Evolutionary conservation across 92 coral and sea anemone species (phyloP), one percentile per base, ranked within the genome.

Genomic region (Metridium senile): DNA sequence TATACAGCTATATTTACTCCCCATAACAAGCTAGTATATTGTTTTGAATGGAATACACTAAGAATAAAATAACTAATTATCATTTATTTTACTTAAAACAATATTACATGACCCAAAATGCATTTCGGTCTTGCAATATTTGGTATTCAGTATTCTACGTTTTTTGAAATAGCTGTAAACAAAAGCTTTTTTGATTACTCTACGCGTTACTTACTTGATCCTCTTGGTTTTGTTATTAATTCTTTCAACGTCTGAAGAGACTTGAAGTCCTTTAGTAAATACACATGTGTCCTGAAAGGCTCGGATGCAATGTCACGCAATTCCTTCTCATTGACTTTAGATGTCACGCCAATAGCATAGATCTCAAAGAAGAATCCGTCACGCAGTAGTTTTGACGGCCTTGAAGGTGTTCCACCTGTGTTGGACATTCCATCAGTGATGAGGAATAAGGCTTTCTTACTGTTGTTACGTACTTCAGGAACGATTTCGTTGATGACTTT

Each of bases 401-500:
- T 65, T 9, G 59, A 68, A 9, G 99, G 99, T 58, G 84, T 80
- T 8, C 89, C 87, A 0, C 97, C 98, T 9, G 57, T 75, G 82
- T 96, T 96, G 7, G 99, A 96, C 58, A 82, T 76, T 33, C 99
- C 99, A 62, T 96, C 99, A 35, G 99, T 96, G 79, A 96, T 90
- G 0, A 96, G 90, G 83, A 96, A 96, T 10, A 96, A 65, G 1
- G 97, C 99, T 79, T 88, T 93, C 71, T 93, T 88, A 87, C 91
- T 96, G 84, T 85, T 67, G 51, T 89, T 81, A 25, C 99, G 92
- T 22, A 89, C 77, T 65, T 96, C 93, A 10, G 96, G 98, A 8
- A 81, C 76, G 22, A 96, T 80, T 21, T 76, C 82, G 4, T 87
- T 87, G 79, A 87, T 84, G 26, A 93, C 96, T 54, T 58, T 78